These are phyloP conservation scores for Watersipora subatra DNA, from an alignment of 1,140 invertebrate species.

Conservation along the genomic window DNA sequence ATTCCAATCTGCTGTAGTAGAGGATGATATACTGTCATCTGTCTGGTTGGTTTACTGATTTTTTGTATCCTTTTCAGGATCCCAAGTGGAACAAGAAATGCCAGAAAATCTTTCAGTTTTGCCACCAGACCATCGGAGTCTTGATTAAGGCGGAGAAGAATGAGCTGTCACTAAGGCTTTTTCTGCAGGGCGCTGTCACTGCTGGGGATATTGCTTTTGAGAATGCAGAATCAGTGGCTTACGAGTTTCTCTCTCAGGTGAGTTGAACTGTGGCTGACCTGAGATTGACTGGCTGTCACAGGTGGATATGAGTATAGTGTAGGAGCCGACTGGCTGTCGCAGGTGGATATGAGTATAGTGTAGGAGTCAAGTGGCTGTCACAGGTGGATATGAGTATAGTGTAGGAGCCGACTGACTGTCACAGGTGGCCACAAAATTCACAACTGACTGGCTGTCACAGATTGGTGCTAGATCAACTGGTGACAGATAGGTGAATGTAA, in stretches of 20 bases:
- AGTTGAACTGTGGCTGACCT: conserved; percentile 7
- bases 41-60: no score
- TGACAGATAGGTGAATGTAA: no score
- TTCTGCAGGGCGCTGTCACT: conserved; percentile 78
- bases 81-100: conserved; percentile 97
- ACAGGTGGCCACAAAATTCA: no score
- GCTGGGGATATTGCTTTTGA: conserved; percentile 83
- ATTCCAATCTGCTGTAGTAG: no score
- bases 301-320: neutral
- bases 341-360: neutral
- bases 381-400: no score
- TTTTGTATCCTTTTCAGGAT: conserved; percentile 50
- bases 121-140: conserved; percentile 81
- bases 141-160: conserved; percentile 77
- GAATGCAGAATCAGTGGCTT: conserved; percentile 88
- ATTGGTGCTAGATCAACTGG: no score
- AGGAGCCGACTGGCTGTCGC: neutral
- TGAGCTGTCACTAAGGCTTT: conserved; percentile 79
- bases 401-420: no score
- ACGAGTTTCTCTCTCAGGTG: conserved; percentile 93
- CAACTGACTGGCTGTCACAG: no score
- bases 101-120: conserved; percentile 94
- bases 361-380: neutral
- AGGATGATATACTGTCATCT: no score
- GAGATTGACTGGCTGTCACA: neutral